Evolutionary conservation across 2,113 vertebrate species (phyloP), one percentile per base, ranked within the genome.

Genomic region (Coptodon rendalli): DNA sequence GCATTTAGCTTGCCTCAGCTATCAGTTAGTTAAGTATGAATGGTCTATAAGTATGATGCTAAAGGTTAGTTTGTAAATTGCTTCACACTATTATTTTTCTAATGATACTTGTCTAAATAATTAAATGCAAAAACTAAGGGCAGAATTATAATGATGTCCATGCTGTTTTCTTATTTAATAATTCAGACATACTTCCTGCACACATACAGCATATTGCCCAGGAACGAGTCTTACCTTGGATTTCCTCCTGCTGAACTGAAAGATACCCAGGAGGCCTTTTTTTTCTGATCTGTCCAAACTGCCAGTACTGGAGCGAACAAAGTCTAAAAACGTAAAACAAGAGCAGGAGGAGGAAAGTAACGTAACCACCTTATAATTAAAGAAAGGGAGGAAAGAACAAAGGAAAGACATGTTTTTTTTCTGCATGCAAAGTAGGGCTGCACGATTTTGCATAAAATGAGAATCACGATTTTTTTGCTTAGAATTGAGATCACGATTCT

Each of bases 191-290:
- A 52, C 45, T 31, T 78, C 73, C 27, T 78, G 27, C 14, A 48
- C 14, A 76, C 9, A 76, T 50, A 52, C 5, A 14, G 79, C 12
- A 78, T 12, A 36, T 4, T 48, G 6, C 4, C 38, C 59, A 52
- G 45, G 9, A 78, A 16, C 9, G 5, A 85, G 8, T 50, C 89
- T 95, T 97, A 99, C 98, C 97, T 98, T 97, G 56, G 87, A 96
- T 95, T 93, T 98, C 80, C 96, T 96, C 92, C 95, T 97, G 82
- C 95, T 97, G 84, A 97, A 96, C 88, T 96, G 97, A 92, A 99
- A 97, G 90, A 99, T 95, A 89, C 97, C 97, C 90, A 98, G 94
- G 50, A 99, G 90, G 52, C 97, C 97, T 93, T 96, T 98, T 94
- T 97, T 99, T 82, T 98, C 97, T 80, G 95, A 71, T 87, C 91